Evolutionary conservation across 2,888 invertebrate species (phyloP).

Genomic region (Phlogophora meticulosa): DNA sequence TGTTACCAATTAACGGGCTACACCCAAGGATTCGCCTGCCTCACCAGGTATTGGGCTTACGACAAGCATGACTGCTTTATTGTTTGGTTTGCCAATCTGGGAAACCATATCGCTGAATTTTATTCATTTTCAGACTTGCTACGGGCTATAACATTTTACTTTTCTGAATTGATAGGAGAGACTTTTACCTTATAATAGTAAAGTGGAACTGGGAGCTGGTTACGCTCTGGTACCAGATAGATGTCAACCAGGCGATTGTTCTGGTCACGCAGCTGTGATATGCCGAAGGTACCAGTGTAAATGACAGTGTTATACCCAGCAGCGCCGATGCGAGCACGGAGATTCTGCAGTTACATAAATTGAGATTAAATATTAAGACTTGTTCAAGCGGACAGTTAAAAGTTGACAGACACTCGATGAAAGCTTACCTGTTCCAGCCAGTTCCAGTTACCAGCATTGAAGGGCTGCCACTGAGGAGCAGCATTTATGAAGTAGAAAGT

Average conservation of each 20-base stretch:
- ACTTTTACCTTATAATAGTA: slow-evolving; percentile 84
- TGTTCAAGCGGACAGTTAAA: not conserved
- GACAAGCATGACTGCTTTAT: too few relatives aligned
- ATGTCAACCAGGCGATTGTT: slow-evolving; percentile 82
- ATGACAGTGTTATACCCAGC: slow-evolving; percentile 82
- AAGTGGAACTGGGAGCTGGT: slow-evolving; percentile 84
- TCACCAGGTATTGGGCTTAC: too few relatives aligned
- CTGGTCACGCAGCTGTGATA: slow-evolving; percentile 89
- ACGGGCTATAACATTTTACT: not conserved
- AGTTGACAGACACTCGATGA: not conserved
- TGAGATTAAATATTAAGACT: not conserved
- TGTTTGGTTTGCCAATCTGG: too few relatives aligned
- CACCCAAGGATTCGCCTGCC: too few relatives aligned
- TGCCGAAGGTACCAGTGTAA: slow-evolving; percentile 92
- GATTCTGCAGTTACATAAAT: slow-evolving; percentile 70
- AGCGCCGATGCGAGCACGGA: slow-evolving; percentile 80
- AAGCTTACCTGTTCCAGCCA: slow-evolving; percentile 82
- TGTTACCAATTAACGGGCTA: too few relatives aligned
- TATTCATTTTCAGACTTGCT: not conserved
- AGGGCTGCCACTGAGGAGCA: slow-evolving; percentile 93
- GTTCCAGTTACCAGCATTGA: slow-evolving; percentile 92
- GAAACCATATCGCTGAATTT: too few relatives aligned
- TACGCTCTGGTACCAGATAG: slow-evolving; percentile 79
- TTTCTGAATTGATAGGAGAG: not conserved
- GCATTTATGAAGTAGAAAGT: slow-evolving; percentile 92